Percentiles rank a stretch among this genome's conserved stretches.
Evolutionary conservation across 2,113 vertebrate genomes (phyloP).

Genomic region (Anoura caudifer): DNA sequence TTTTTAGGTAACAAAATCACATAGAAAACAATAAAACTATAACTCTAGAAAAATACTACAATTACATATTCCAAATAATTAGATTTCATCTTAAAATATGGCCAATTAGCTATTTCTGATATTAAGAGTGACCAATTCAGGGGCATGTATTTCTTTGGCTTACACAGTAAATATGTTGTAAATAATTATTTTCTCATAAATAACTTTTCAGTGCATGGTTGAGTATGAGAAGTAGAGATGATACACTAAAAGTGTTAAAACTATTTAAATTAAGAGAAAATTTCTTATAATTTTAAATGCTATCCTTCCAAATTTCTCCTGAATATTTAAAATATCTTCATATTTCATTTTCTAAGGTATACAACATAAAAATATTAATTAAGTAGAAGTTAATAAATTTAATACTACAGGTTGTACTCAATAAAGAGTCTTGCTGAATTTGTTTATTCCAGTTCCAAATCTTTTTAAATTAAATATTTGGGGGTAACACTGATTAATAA

Average conservation of each 20-base stretch:
- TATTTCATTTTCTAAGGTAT: neutral
- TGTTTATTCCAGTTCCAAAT: neutral
- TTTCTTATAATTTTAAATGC: neutral
- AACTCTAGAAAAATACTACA: neutral
- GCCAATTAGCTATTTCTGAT: neutral
- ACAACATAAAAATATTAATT: neutral
- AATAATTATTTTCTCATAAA: neutral
- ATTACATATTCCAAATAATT: neutral
- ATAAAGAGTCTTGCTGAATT: neutral
- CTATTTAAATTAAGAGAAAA: neutral
- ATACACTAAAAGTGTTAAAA: neutral
- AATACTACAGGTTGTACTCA: neutral
- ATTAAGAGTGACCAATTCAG: constrained; percentile 10
- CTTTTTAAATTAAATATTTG: neutral
- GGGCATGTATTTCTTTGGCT: constrained; percentile 12
- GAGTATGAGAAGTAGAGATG: neutral
- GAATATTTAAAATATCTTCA: neutral
- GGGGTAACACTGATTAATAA: neutral
- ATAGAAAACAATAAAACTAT: constrained; percentile 18
- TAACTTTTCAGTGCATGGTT: neutral
- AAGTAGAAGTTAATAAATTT: neutral
- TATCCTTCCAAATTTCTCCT: neutral
- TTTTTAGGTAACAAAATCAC: constrained; percentile 2
- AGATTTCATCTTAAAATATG: neutral
- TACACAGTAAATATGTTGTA: neutral